Base-by-base conservation (phyloP, 1,140 invertebrate genomes). In the Drosophila sulfurigaster region DNA sequence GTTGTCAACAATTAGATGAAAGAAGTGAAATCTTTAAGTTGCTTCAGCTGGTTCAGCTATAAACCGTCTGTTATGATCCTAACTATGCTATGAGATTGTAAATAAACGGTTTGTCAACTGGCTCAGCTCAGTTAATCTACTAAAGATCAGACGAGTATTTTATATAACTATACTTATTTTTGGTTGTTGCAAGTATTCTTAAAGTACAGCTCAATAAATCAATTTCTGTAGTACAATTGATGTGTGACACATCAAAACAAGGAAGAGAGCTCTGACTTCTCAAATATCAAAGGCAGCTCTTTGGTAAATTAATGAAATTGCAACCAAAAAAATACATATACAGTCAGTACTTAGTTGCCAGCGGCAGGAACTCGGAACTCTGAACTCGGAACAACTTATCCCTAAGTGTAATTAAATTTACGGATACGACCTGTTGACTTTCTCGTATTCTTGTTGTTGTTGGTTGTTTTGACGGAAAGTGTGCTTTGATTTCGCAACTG, bases 321-420 rank as follows among this genome's bases (percentile, higher is more conserved):
- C 38, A 74, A 28, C 20, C 20, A 46, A 41, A 43, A 38, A 41
- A 35, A 38, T 11, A 54, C 38, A 41, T 8, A 2, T 41, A 10
- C 7, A 45, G 16, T 3, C 25, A 28, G 49, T 70, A 48, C 68
- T 70, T 56, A 25, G 56, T 5, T 52, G 63, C 46, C 48, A 43
- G 46, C 35, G 63, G 45, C 63, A 3, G 7, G 32, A 35, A 35
- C 5, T 25, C 28, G 30, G 8, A 16, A 25, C 20, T 25, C 20
- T 25, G 56, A 68, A 38, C 56, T 67, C 64, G 35, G 35, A 62
- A 30, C 41, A 74, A 62, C 66, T 79, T 64, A 58, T 71, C 75
- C 76, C 72, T 75, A 85, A 87, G 75, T 87, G 69, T 86, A 86
- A 86, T 86, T 86, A 86, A 86, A 86, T 86, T 88, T 76, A 78